A percentile compares a stretch with the other conserved stretches of the same genome.
These are phyloP conservation scores for Diachrysia chrysitis DNA, from an alignment of 2,888 invertebrate genomes.

Conservation along the genomic window DNA sequence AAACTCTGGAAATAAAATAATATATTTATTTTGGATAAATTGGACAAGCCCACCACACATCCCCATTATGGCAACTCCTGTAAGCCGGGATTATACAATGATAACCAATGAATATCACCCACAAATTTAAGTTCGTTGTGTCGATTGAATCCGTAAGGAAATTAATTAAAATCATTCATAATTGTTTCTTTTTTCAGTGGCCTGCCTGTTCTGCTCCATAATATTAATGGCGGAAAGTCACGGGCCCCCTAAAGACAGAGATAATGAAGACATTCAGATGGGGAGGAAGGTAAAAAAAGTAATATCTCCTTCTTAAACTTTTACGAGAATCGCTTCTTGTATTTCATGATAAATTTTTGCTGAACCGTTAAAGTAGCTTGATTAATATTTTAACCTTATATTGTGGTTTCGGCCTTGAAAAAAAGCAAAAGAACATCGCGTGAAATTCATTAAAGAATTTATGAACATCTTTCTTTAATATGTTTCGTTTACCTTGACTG, in stretches of 20 bases:
- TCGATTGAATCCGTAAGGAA: too few relatives aligned
- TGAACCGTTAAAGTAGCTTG: constrained; percentile 13
- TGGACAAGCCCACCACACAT: too few relatives aligned
- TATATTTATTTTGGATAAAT: too few relatives aligned
- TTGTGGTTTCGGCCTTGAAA: neutral
- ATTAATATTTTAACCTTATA: neutral
- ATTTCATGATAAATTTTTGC: constrained; percentile 12
- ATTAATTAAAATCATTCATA: too few relatives aligned
- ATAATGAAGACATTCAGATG: constrained; percentile 84
- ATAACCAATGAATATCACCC: too few relatives aligned
- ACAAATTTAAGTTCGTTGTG: too few relatives aligned
- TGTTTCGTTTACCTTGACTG: too few relatives aligned
- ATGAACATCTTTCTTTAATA: neutral
- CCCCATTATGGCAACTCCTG: too few relatives aligned
- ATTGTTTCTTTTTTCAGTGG: constrained; percentile 67
- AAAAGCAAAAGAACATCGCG: neutral
- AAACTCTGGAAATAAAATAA: too few relatives aligned
- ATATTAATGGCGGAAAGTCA: constrained; percentile 66
- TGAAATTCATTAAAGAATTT: neutral
- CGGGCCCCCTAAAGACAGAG: constrained; percentile 81
- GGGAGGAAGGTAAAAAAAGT: constrained; percentile 82
- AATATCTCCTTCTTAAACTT: constrained; percentile 28
- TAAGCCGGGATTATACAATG: too few relatives aligned
- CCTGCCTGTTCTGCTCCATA: constrained; percentile 59
- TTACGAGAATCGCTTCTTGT: constrained; percentile 2